Evolutionary conservation across 2,888 invertebrate species (phyloP), one percentile per base, ranked within the genome.

Genomic region (Eupithecia abbreviata): DNA sequence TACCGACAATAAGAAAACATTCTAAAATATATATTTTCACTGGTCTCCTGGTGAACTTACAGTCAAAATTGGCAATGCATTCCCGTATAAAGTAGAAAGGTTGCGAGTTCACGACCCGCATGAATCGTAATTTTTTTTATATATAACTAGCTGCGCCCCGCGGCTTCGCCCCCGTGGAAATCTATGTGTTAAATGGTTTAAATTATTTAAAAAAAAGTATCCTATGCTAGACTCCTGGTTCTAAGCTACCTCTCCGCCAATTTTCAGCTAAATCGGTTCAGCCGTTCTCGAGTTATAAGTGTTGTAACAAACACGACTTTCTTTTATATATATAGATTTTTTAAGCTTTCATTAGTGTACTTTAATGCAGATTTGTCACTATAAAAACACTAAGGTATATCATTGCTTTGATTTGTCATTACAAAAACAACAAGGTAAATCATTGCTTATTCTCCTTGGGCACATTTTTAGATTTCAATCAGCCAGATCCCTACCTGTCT

Each of bases 381-480:
- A n/a, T n/a, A 55, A 55, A 55, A 55, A n/a, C 6, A n/a, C n/a
- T 4, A 2, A n/a, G n/a, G 2, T 55, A 7, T n/a, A 7, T 7
- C 3, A 55, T n/a, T 55, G 55, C 55, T n/a, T 55, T 30, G 30
- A 30, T 30, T 30, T 30, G 4, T 43, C 43, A 55, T 55, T n/a
- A n/a, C n/a, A 55, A 55, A 55, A 55, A n/a, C 6, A n/a, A n/a
- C 13, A 2, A n/a, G n/a, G 2, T 55, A 7, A 55, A 7, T 7
- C 3, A 55, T n/a, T 55, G 55, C 55, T n/a, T 55, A 55, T n/a
- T 55, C 55, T 15, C 51, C 51, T 51, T 15, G 15, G 13, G 5
- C n/a, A 18, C 18, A 58, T 30, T 73, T 55, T 51, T 43, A 51
- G 43, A 66, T 73, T 68, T 30, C 67, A 68, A 68, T 73, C 51